These are phyloP conservation scores for Chitala chitala DNA, from an alignment of 2,113 vertebrate species.

Conservation along the genomic window DNA sequence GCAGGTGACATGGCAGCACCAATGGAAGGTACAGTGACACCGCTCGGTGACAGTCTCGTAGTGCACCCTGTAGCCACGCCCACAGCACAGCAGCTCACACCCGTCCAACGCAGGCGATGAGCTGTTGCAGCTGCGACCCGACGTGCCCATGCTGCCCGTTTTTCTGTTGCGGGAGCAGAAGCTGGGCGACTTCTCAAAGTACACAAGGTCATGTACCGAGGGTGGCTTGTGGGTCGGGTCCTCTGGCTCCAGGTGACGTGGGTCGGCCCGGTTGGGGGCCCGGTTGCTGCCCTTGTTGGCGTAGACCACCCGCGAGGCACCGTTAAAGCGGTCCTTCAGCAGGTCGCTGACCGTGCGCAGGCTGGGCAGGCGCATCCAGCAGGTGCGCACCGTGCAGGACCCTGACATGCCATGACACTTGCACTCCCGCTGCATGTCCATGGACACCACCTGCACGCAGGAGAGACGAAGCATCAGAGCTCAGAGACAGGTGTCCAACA, in stretches of 20 bases:
- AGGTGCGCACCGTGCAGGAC: slow-evolving; percentile 92
- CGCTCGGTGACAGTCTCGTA: slow-evolving; percentile 86
- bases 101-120: slow-evolving; percentile 89
- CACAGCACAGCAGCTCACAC: slow-evolving; percentile 94
- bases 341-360: slow-evolving; percentile 90
- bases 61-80: slow-evolving; percentile 82
- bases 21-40: slow-evolving; percentile 98
- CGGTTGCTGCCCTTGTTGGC: slow-evolving; percentile 96
- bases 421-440: slow-evolving; percentile 96
- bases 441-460: slow-evolving; percentile 76
- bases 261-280: slow-evolving; percentile 78
- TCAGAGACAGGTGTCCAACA: too few species aligned
- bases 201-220: slow-evolving; percentile 83
- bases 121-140: slow-evolving; percentile 86
- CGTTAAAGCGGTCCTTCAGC: slow-evolving; percentile 93
- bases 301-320: slow-evolving; percentile 89
- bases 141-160: slow-evolving; percentile 78
- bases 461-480: too few species aligned
- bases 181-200: slow-evolving; percentile 97
- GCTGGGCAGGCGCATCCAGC: slow-evolving; percentile 95
- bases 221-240: slow-evolving; percentile 92
- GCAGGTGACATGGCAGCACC: slow-evolving; percentile 99
- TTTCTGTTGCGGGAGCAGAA: slow-evolving; percentile 92
- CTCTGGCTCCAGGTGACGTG: slow-evolving; percentile 86
- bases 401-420: slow-evolving; percentile 98